These are phyloP conservation scores for Pteropus alecto DNA, from an alignment of 2,113 vertebrate genomes.

Conservation along the genomic window DNA sequence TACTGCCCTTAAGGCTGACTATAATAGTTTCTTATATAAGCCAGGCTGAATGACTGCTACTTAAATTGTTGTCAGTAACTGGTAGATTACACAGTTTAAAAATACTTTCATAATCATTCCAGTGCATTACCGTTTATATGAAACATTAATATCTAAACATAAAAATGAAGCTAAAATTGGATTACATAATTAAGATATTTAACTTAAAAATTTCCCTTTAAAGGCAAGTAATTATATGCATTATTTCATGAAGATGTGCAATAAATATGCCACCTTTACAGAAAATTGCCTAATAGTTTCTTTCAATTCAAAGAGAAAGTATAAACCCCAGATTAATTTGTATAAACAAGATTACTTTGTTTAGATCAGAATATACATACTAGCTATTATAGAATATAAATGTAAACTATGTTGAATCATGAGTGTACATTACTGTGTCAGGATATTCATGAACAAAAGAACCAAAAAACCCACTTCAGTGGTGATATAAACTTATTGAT, in stretches of 20 bases:
- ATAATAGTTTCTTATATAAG: constrained; percentile 45
- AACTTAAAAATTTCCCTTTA: neutral
- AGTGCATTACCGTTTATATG: neutral
- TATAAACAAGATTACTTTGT: neutral
- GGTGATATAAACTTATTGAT: neutral
- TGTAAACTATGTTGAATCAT: neutral
- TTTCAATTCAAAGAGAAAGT: neutral
- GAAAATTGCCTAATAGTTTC: neutral
- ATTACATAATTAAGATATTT: neutral
- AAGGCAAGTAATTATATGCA: neutral
- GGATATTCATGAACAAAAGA: neutral
- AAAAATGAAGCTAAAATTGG: neutral
- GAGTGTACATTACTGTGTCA: neutral
- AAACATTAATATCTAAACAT: neutral
- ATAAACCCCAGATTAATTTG: neutral
- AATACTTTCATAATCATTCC: neutral
- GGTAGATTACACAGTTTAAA: neutral
- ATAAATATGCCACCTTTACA: neutral
- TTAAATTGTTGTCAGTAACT: constrained; percentile 33
- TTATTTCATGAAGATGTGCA: neutral
- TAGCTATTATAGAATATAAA: neutral
- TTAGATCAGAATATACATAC: neutral
- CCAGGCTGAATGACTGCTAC: constrained; percentile 49
- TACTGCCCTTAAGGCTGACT: constrained; percentile 54
- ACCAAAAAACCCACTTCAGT: neutral